Evolutionary conservation across 2,113 vertebrate genomes (phyloP), one percentile per base, ranked within the genome.

Genomic region (human (Homo sapiens)): DNA sequence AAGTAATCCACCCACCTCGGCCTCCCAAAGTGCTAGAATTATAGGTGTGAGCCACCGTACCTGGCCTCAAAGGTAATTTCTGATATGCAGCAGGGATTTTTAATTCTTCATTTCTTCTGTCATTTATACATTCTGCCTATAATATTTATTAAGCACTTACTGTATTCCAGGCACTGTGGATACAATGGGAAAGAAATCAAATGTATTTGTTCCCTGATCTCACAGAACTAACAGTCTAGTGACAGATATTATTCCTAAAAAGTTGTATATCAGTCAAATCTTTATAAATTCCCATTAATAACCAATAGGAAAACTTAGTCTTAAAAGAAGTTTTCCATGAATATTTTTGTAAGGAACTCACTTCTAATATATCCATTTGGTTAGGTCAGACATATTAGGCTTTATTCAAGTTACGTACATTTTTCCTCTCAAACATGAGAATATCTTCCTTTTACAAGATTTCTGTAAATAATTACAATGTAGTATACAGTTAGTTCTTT

Each of bases 281-380:
- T 90, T 72, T 91, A 45, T 83, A 83, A 81, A 91, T 93, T 95
- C 3, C 16, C 89, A 81, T 86, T 92, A 89, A 92, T 90, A 68
- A 76, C 45, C 55, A 59, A 27, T 45, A n/a, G 14, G 13, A 12
- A 64, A 55, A 6, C 43, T 93, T 89, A 5, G 3, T 70, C 40
- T 93, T 96, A 82, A 84, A 94, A 75, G 6, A 93, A 91, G 14
- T 78, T 89, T 18, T 94, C 30, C 13, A 43, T 59, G 23, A 80
- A 79, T 83, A 68, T 22, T 70, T 86, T 50, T 79, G 1, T 93
- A 84, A 96, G 82, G 7, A 59, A 89, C 3, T 70, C 35, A 75
- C 23, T 88, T 18, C 38, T 86, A 57, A 40, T 68, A 5, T 59
- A 45, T 66, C 10, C 90, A 30, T 50, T 48, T 93, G 27, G 18